phyloP scores from a whole-genome alignment of 1,140 invertebrate genomes.

The Drosophila watanabei region DNA sequence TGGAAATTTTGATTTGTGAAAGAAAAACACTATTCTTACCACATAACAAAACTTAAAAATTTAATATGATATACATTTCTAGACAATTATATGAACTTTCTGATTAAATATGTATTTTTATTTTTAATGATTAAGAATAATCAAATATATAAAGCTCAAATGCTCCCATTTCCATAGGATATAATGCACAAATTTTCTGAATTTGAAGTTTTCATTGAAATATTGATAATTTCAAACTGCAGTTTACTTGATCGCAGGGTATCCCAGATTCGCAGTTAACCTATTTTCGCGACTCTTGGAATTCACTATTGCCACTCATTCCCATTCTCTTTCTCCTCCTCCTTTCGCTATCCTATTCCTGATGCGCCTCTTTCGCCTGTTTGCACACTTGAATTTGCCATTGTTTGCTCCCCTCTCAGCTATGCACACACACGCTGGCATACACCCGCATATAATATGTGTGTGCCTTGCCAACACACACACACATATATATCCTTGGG shows the following conservation, averaged over 20 bases:
- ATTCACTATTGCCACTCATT: constrained; percentile 40
- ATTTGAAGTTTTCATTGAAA: neutral
- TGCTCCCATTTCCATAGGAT: neutral
- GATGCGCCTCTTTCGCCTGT: constrained; percentile 33
- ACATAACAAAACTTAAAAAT: no score
- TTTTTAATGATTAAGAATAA: no score
- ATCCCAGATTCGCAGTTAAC: constrained; percentile 9
- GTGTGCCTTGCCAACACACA: constrained; percentile 2
- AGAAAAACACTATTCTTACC: no score
- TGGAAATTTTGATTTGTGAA: no score
- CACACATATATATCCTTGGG: constrained; percentile 44
- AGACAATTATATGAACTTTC: neutral
- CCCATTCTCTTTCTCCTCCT: neutral
- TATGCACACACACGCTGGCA: constrained; percentile 11
- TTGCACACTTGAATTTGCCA: constrained; percentile 70
- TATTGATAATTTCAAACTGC: neutral
- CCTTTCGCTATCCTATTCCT: constrained; percentile 50
- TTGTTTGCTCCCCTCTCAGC: constrained; percentile 55
- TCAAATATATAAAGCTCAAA: no score
- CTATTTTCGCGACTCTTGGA: constrained; percentile 5
- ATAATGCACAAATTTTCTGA: neutral
- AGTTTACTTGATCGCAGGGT: neutral
- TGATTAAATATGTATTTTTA: no score
- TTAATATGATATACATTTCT: no score
- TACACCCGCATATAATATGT: constrained; percentile 7